Conservation (phyloP, 64 coral and sea anemone genomes). For the Anthopleura sola region DNA sequence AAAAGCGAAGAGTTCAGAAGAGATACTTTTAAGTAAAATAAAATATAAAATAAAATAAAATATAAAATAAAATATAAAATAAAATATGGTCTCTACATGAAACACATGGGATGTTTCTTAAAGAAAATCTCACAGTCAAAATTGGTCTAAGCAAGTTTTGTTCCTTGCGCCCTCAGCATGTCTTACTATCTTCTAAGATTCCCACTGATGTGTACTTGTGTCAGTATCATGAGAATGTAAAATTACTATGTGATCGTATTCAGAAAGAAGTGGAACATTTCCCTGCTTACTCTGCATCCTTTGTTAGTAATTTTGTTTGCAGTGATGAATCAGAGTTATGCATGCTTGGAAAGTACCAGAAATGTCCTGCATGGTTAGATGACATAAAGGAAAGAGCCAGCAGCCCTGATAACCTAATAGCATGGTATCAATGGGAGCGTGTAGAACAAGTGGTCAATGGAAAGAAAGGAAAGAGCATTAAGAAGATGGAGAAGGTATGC, state of each 20-base stretch:
- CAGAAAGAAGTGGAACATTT: constrained; percentile 61
- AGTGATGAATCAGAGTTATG: constrained; percentile 46
- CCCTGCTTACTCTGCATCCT: constrained; percentile 29
- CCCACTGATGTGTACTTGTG: constrained; percentile 68
- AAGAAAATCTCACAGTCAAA: constrained; percentile 30
- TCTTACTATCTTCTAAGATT: constrained; percentile 54
- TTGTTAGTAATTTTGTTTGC: constrained; percentile 73
- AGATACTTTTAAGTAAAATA: constrained; percentile 22
- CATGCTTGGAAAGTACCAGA: constrained; percentile 61
- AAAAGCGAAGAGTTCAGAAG: constrained; percentile 53
- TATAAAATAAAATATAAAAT: no score
- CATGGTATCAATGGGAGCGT: constrained; percentile 45
- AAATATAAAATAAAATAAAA: no score
- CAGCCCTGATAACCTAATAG: neutral
- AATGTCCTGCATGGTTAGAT: constrained; percentile 37
- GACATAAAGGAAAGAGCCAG: constrained; percentile 13
- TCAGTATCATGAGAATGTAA: constrained; percentile 67
- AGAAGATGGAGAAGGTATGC: constrained; percentile 36
- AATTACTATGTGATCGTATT: constrained; percentile 61
- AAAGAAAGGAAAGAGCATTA: neutral
- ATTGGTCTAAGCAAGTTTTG: constrained; percentile 62
- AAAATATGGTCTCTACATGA: constrained; percentile 45
- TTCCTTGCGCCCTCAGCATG: constrained; percentile 47
- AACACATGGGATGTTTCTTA: constrained; percentile 17
- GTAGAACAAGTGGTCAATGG: neutral